Base-by-base conservation (phyloP, 2,888 invertebrate genomes). In the Pantelozetes paolii region DNA sequence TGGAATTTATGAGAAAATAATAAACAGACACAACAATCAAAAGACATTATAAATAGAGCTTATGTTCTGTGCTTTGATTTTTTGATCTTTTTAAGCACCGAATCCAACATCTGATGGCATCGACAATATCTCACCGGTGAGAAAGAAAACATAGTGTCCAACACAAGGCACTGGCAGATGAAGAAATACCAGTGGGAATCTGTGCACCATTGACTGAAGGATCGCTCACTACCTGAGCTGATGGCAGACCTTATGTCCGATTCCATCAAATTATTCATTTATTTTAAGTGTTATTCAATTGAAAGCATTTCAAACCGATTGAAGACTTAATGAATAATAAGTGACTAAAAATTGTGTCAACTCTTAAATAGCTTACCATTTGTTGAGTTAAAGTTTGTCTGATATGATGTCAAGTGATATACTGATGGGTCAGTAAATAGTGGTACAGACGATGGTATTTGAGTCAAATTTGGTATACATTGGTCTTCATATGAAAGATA, bases 361-460 rank as follows among this genome's bases (percentile, higher is more conserved):
- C 48, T 13, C 20, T 23, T 54, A 23, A 54, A 8, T 54, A 5
- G 18, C 64, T 64, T 64, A 64, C 64, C 64, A 64, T 64, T 64
- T 20, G 6, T 64, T 15, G 28, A 9, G 36, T 11, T 36, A 64
- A 36, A 64, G 36, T 64, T 64, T 36, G 64, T 1, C 18, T 36
- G 36, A 64, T 64, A 64, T 64, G 64, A 64, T 64, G 64, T 64
- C 64, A 64, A 5, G 20, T 64, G 64, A 64, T 64, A 64, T 36
- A 64, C 36, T 3, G 64, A 20, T 64, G 64, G 64, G 26, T 64
- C 64, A 18, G 64, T 36, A 64, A 64, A 64, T 64, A 64, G 36
- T 64, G 64, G 64, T 36, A 30, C 64, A 26, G 64, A 20, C n/a
- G 64, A 64, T 32, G 64, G 9, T 64, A 64, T 36, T 64, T 64